A percentile compares a stretch with the other conserved stretches of the same genome.
These are phyloP conservation scores for Bimastos eiseni DNA, from an alignment of 2,888 invertebrate genomes.

Conservation along the genomic window DNA sequence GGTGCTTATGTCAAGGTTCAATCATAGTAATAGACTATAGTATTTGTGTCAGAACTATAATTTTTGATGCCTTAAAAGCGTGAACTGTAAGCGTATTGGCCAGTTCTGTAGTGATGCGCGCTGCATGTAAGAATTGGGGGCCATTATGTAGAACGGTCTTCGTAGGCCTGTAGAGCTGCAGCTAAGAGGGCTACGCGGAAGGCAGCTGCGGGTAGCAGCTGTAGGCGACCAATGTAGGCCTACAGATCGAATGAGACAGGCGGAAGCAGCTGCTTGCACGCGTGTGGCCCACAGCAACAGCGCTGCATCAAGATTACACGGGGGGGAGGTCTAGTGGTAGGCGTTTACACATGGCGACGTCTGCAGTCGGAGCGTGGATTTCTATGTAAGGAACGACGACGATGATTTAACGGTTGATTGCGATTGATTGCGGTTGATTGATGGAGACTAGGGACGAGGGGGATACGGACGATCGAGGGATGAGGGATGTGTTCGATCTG, in stretches of 20 bases:
- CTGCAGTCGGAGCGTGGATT: neutral
- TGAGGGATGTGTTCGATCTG: slow-evolving; percentile 45
- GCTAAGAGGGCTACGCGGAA: neutral
- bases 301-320: neutral
- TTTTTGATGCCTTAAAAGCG: neutral
- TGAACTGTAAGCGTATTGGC: neutral
- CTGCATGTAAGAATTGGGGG: neutral
- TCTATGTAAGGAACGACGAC: neutral
- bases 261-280: neutral
- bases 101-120: neutral
- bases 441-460: neutral
- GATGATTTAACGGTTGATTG: neutral
- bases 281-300: neutral
- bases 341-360: slow-evolving; percentile 13
- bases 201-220: neutral
- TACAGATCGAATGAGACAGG: neutral
- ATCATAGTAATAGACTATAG: neutral
- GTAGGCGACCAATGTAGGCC: too few relatives aligned
- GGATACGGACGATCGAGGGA: neutral
- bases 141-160: neutral
- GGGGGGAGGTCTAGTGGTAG: neutral
- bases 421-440: neutral
- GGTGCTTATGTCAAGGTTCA: too few relatives aligned
- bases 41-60: neutral
- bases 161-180: neutral